Percentiles rank a stretch among this genome's conserved stretches.
These are phyloP conservation scores for Griposia aprilina DNA, from an alignment of 2,888 invertebrate genomes.

Conservation along the genomic window DNA sequence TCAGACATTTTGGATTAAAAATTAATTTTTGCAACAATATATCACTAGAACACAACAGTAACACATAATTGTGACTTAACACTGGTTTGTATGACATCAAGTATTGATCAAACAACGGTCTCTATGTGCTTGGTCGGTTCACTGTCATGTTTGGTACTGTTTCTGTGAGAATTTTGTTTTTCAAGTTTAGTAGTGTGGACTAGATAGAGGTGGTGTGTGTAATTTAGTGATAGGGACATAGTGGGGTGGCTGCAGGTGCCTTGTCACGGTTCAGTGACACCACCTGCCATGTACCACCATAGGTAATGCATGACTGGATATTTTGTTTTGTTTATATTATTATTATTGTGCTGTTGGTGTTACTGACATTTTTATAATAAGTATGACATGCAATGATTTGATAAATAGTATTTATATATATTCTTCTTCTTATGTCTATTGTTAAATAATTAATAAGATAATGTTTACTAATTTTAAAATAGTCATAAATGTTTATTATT, in stretches of 20 bases:
- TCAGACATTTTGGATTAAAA: constrained; percentile 83
- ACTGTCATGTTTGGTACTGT: constrained; percentile 62
- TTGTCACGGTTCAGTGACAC: constrained; percentile 80
- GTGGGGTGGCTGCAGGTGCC: constrained; percentile 86
- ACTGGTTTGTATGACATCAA: constrained; percentile 76
- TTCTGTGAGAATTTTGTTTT: constrained; percentile 70
- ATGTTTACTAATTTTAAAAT: constrained; percentile 16
- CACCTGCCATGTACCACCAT: constrained; percentile 83
- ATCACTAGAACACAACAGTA: constrained; percentile 73
- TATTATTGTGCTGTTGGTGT: constrained; percentile 58
- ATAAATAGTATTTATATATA: constrained; percentile 8
- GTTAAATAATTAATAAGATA: constrained; percentile 11
- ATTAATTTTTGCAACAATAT: constrained; percentile 68
- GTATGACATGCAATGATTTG: background rate
- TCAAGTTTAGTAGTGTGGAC: constrained; percentile 71
- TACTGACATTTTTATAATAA: constrained; percentile 49
- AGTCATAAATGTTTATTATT: background rate
- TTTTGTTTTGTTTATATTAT: constrained; percentile 69
- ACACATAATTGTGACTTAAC: constrained; percentile 80
- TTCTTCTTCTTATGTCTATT: background rate
- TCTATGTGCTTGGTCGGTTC: constrained; percentile 77
- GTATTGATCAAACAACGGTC: constrained; percentile 89
- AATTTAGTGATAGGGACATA: constrained; percentile 74
- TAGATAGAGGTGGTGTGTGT: constrained; percentile 72
- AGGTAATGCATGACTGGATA: constrained; percentile 81